Base-by-base conservation (phyloP, 2,113 vertebrate species). In the Rhineura floridana region DNA sequence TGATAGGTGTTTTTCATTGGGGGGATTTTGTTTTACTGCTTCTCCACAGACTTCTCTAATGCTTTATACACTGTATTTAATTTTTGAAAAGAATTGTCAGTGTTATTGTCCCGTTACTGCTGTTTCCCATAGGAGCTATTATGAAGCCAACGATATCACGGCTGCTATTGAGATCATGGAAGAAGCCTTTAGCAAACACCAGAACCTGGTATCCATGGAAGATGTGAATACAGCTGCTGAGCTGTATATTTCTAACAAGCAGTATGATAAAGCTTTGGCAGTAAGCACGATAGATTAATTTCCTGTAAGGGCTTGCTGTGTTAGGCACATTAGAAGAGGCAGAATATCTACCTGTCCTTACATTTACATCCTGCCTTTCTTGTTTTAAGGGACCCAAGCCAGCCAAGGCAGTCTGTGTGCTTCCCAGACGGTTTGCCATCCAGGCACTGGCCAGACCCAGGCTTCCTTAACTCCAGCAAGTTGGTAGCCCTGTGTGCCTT, bases 221-320 rank as follows among this genome's bases (percentile, higher is more conserved):
- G 97, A 98, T 83, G 96, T 99, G 63, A 99, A 99, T 95, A 99
- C 99, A 86, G 98, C 98, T 4, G 98, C 98, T 2, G 99, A 99
- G 69, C 97, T 99, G 0, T 98, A 98, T 87, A 98, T 99, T 88
- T 97, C 98, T 89, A 99, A 96, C 95, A 98, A 97, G 5, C 98
- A 99, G 87, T 97, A 98, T 65, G 96, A 95, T 89, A 98, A 97
- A 95, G 98, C 98, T 10, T 86, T 99, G 93, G 96, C 98, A 98
- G 98, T 99, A 94, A n/a, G 88, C 50, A 19, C 8, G 6, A n/a
- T 81, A n/a, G 7, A 23, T 79, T 33, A 21, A 0, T 69, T 62
- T 91, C 0, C 62, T 15, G 30, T 63, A 36, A 63, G 19, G 69
- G 33, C 36, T 55, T 12, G 65, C 48, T 67, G 6, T 52, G 48